Conservation (phyloP, 2,113 vertebrate genomes). For the Salminus brasiliensis region DNA sequence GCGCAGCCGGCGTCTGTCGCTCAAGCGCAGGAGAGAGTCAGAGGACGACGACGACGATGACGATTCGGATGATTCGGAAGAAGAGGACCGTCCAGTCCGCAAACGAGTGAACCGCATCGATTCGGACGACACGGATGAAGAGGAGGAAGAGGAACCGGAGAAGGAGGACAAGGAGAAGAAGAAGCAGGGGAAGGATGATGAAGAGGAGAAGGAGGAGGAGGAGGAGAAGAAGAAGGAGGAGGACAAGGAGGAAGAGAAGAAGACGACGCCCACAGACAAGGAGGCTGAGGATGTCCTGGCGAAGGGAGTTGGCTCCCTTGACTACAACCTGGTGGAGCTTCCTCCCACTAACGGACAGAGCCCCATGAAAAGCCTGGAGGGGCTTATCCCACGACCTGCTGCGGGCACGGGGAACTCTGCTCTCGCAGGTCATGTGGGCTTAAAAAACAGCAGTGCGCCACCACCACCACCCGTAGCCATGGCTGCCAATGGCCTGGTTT, state of each 20-base stretch:
- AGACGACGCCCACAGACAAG: conserved; percentile 79
- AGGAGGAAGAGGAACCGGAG: no score
- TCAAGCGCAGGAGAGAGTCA: conserved; percentile 74
- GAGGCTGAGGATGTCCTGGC: conserved; percentile 81
- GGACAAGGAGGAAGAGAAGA: conserved; percentile 42
- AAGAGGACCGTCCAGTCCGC: conserved; percentile 84
- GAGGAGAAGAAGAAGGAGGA: conserved; percentile 7
- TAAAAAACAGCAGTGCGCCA: conserved; percentile 81
- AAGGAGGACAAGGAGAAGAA: no score
- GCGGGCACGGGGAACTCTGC: conserved; percentile 44
- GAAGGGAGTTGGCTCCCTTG: conserved; percentile 84
- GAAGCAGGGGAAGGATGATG: conserved; percentile 52
- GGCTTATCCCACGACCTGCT: conserved; percentile 77
- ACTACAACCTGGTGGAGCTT: conserved; percentile 83
- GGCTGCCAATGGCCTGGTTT: conserved; percentile 83
- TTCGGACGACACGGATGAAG: conserved; percentile 78
- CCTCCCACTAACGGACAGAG: conserved; percentile 91
- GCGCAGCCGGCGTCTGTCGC: conserved; percentile 57
- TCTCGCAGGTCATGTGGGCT: conserved; percentile 58
- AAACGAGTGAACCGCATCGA: conserved; percentile 92
- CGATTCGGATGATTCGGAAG: conserved; percentile 71
- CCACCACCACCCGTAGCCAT: conserved; percentile 62
- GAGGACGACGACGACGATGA: conserved; percentile 71
- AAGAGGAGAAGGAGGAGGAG: conserved; percentile 57
- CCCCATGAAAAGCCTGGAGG: conserved; percentile 84